Conservation (phyloP, 2,888 invertebrate species). For the Nymphalis polychloros region DNA sequence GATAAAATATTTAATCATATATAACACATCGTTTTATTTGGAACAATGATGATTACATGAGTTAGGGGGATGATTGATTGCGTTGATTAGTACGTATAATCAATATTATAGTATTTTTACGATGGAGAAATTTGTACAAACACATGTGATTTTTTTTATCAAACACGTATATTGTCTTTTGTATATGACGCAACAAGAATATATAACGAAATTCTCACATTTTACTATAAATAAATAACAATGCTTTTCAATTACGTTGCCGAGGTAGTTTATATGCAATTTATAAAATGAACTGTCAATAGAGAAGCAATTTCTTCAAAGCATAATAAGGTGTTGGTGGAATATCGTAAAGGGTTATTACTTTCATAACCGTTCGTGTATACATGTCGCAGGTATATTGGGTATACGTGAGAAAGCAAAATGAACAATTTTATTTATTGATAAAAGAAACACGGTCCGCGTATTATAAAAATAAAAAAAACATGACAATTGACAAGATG, state of each 20-base stretch:
- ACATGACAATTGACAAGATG: too few species aligned
- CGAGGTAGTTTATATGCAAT: too few species aligned
- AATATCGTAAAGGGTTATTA: constrained; percentile 1
- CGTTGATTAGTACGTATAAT: constrained; percentile 10
- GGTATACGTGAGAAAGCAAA: background rate
- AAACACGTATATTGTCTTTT: too few species aligned
- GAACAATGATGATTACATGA: constrained; percentile 11
- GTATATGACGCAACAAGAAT: too few species aligned
- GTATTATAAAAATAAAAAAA: background rate
- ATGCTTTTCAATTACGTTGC: too few species aligned
- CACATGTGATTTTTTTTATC: too few species aligned
- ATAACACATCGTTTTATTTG: constrained; percentile 5
- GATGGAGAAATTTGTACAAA: background rate
- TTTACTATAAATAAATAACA: too few species aligned
- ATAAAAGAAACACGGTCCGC: background rate
- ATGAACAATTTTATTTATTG: background rate
- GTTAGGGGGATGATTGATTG: constrained; percentile 16
- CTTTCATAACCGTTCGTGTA: background rate
- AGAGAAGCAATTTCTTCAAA: constrained; percentile 1
- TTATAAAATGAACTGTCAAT: background rate
- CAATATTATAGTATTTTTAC: constrained; percentile 2
- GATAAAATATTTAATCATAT: constrained; percentile 22
- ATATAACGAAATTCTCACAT: too few species aligned
- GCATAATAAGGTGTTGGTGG: background rate
- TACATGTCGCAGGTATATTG: background rate